Conservation (phyloP, 2,888 invertebrate species). For the Perdita meconis region DNA sequence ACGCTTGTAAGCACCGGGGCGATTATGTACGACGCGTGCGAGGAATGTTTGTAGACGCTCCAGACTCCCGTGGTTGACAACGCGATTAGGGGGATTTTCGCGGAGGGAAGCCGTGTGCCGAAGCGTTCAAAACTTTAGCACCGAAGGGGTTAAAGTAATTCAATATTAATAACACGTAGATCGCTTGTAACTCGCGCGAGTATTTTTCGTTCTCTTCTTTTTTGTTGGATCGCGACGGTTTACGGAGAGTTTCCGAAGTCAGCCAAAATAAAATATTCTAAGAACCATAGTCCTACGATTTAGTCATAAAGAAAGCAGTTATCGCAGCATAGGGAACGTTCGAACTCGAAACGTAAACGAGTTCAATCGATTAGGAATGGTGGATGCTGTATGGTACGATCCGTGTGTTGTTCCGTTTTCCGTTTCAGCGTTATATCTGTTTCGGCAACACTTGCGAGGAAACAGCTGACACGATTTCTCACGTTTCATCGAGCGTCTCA, state of each 20-base stretch:
- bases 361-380: conserved; percentile 18
- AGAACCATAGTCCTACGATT: conserved; percentile 39
- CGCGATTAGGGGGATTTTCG: not conserved
- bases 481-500: conserved; percentile 52
- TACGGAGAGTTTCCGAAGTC: conserved; percentile 12
- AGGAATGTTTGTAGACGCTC: not conserved
- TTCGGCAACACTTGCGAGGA: conserved; percentile 24
- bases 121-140: not conserved
- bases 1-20: not conserved
- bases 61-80: not conserved
- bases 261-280: conserved; percentile 26
- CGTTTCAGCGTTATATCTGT: conserved; percentile 45
- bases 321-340: conserved; percentile 46
- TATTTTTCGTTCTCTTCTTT: no score
- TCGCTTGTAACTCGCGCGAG: conserved; percentile 25
- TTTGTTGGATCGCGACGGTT: not conserved
- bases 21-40: not conserved
- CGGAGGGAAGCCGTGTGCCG: no score
- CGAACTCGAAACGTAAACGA: conserved; percentile 32
- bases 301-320: conserved; percentile 29
- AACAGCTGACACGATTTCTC: conserved; percentile 33
- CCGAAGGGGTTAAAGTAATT: not conserved
- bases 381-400: not conserved
- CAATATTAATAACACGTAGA: conserved; percentile 12
- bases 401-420: conserved; percentile 19